Evolutionary conservation across 2,797 vertebrate genomes (phyloP), one percentile per base, ranked within the genome.

Genomic region (Microtus californicus): DNA sequence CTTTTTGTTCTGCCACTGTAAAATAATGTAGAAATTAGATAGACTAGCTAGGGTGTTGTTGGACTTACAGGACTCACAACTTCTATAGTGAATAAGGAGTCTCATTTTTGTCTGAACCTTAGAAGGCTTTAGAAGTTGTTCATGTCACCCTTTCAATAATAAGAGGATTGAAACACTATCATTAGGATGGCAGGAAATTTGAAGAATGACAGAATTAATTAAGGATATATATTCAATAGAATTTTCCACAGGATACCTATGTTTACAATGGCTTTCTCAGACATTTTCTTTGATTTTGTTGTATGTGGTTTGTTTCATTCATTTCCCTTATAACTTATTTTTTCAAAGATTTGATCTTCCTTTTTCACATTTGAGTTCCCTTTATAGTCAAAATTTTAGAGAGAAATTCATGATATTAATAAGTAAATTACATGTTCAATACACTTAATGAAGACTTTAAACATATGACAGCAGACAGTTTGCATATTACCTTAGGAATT

Each of bases 381-480:
- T 43, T 11, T 14, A 87, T 5, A 88, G 27, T 2, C 15, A 27
- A 51, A 83, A 67, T 67, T 87, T 51, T 23, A 56, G 89, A 95
- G 90, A 73, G 10, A 4, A 56, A 17, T 65, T 63, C 92, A 40
- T 88, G 73, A 80, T 14, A 76, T 71, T 92, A 85, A 27, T 34
- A 73, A 76, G 43, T 23, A 80, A 95, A 87, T 89, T 71, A 43
- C 6, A 54, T 67, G 19, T 63, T 89, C n/a, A 54, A 54, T 85
- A 93, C 93, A 81, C 65, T 63, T 48, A 97, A 65, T 89, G 19
- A 79, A 37, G 23, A 4, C 45, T 45, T 90, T 12, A 73, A 77
- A 43, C 3, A 3, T 67, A 4, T 92, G 29, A 87, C 6, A 86
- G 69, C 15, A 88, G 3, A 31, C 37, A 6, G 29, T 48, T 19